Base-by-base conservation (phyloP, 2,113 vertebrate species). In the Melanocharis versteri region DNA sequence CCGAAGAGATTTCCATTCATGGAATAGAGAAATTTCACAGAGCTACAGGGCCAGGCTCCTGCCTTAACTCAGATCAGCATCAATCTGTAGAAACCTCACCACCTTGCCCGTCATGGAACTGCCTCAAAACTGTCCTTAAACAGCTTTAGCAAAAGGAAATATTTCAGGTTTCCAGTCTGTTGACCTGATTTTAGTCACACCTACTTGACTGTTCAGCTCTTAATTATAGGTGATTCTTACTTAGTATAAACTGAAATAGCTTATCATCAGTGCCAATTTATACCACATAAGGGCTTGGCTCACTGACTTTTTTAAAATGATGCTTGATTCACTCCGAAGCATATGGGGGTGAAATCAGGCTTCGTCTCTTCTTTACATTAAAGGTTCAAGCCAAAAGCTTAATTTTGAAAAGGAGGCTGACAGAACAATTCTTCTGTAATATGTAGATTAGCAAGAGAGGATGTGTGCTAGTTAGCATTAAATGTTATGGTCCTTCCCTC, bases 1-100 rank as follows among this genome's bases (percentile, higher is more conserved):
- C 27, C 69, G 77, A 91, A 60, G 85, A 90, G 89, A 93, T 64
- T 93, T 89, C 58, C 89, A 62, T 79, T 86, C 54, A 92, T 9
- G n/a, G 40, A 89, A 80, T 58, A 84, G 35, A 93, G 54, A 27
- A 26, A 39, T 83, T 73, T 83, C 61, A n/a, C 37, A 57, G 64
- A 87, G 65, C 50, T 78, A 35, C 30, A n/a, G 20, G 64, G 35
- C 50, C 58, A 86, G 71, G 39, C 26, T 77, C 18, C 30, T 47
- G 19, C 33, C 57, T 73, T 86, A 27, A 17, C 20, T 56, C 60
- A 81, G 71, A 73, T 12, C 75, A 83, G n/a, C 62, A 79, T 20
- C 40, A 21, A 26, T 35, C 58, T 80, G 11, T 3, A 87, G 47
- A 90, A 94, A 81, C 10, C 30, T 58, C 58, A 83, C 6, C 66